Evolutionary conservation across 2,113 vertebrate genomes (phyloP).

Genomic region (Corapipo altera): DNA sequence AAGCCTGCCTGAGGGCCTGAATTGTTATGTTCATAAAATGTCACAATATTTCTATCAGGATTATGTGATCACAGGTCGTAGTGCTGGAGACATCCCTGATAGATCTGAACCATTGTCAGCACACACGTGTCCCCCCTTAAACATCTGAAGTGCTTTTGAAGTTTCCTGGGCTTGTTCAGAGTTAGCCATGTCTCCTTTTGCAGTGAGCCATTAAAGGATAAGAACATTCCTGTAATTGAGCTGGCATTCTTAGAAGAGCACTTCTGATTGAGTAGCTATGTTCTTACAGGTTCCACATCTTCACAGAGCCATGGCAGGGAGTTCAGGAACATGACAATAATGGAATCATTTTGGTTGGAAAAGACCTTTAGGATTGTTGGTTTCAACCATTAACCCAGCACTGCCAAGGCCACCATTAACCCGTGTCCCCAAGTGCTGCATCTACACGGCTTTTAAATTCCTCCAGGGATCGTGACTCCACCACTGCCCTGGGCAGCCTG

Average conservation of each 20-base stretch:
- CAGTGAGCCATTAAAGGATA: neutral
- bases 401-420: neutral
- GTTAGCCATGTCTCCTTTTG: neutral
- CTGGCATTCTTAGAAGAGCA: neutral
- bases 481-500: neutral
- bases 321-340: neutral
- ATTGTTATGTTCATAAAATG: neutral
- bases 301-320: fast-evolving
- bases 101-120: neutral
- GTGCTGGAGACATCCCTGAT: neutral
- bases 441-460: neutral
- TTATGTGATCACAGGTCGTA: neutral
- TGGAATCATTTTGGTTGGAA: neutral
- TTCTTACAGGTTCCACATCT: fast-evolving
- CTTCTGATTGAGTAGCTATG: neutral
- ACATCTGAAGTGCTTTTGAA: neutral
- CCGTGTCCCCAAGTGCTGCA: neutral
- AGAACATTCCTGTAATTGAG: neutral
- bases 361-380: neutral
- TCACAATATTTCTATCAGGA: neutral
- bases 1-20: neutral
- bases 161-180: neutral
- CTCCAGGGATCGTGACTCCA: neutral
- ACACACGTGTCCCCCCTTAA: neutral
- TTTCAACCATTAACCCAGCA: neutral